Percentiles rank a stretch among this genome's conserved stretches.
Evolutionary conservation across 23 tunicate genomes (phyloP).

Genomic region (Ascidia mentula): DNA sequence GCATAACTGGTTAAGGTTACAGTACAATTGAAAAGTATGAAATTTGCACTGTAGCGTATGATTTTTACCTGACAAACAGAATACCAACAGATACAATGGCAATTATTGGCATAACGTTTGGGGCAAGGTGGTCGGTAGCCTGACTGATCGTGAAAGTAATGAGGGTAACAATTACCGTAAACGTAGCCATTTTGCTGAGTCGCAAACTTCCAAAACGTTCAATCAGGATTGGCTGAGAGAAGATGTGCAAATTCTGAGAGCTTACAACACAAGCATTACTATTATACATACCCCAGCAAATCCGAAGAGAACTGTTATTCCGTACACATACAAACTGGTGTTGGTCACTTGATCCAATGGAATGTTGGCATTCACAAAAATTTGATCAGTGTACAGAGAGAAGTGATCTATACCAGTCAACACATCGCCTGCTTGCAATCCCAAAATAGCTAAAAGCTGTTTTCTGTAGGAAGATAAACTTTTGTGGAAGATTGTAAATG

Average conservation of each 20-base stretch:
- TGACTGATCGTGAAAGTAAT: background rate
- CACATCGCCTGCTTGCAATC: background rate
- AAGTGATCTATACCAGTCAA: background rate
- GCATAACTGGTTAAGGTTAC: constrained; percentile 4
- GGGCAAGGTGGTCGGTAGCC: background rate
- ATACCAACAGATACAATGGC: constrained; percentile 4
- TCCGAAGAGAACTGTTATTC: too few species aligned
- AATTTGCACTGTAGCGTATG: too few species aligned
- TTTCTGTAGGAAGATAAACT: too few species aligned
- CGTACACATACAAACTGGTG: too few species aligned
- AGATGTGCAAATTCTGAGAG: too few species aligned
- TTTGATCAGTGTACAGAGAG: background rate
- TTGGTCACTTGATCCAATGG: background rate
- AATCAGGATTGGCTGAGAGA: background rate
- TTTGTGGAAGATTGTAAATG: too few species aligned
- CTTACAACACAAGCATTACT: too few species aligned
- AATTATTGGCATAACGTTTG: constrained; percentile 8
- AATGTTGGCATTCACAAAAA: background rate
- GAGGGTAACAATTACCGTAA: background rate
- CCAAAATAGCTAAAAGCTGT: background rate
- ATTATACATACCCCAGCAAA: too few species aligned
- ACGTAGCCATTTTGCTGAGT: background rate
- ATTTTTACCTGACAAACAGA: background rate
- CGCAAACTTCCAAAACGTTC: background rate
- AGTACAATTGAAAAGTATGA: too few species aligned